Evolutionary conservation across 2,797 vertebrate species (phyloP).

Genomic region (Pelobates cultripes): DNA sequence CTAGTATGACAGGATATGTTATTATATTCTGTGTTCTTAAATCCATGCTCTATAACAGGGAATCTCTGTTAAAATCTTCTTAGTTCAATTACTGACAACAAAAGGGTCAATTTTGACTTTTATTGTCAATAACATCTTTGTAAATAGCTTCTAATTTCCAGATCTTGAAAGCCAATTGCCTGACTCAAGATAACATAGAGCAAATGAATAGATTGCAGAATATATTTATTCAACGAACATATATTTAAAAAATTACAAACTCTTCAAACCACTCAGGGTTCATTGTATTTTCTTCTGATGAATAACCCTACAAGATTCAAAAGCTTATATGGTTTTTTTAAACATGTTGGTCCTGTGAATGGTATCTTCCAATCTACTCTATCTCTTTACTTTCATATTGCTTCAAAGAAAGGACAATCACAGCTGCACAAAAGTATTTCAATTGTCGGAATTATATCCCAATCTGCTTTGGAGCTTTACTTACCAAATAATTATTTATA

Average conservation of each 20-base stretch:
- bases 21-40: too few species aligned
- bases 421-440: slow-evolving; percentile 13
- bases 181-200: not conserved
- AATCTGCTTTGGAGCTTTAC: slow-evolving; percentile 5
- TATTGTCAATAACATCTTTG: not conserved
- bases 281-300: not conserved
- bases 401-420: slow-evolving; percentile 4
- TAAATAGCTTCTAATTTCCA: not conserved
- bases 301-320: not conserved
- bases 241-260: not conserved
- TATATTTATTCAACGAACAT: not conserved
- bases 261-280: slow-evolving; percentile 1
- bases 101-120: not conserved
- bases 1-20: too few species aligned
- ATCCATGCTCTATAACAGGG: too few species aligned
- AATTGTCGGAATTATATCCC: slow-evolving; percentile 11
- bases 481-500: not conserved
- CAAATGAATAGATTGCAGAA: not conserved
- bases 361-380: not conserved
- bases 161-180: not conserved
- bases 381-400: slow-evolving; percentile 4
- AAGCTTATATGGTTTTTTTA: not conserved
- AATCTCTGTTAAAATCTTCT: too few species aligned
- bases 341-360: not conserved
- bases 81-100: not conserved